Percentiles rank a stretch among this genome's conserved stretches.
Conservation (phyloP, 2,797 vertebrate species). For the Paguma larvata region DNA sequence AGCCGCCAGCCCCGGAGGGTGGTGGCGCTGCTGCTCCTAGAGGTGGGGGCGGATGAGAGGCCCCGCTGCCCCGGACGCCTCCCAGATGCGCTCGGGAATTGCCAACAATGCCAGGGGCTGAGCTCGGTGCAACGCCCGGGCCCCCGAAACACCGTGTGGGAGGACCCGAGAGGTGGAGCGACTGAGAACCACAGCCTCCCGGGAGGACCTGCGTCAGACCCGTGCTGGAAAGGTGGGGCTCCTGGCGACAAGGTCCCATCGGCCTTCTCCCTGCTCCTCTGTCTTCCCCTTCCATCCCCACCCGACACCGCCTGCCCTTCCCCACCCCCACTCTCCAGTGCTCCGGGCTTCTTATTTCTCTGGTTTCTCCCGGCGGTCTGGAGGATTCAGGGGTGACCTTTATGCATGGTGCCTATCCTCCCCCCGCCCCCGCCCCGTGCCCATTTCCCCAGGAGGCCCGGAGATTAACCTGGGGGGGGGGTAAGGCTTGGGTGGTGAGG, state of each 20-base stretch:
- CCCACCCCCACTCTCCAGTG: neutral
- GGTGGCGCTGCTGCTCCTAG: conserved; percentile 70
- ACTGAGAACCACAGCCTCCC: neutral
- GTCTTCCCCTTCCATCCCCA: neutral
- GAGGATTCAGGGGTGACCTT: neutral
- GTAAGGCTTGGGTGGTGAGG: neutral
- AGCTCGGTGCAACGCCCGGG: neutral
- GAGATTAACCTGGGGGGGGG: too few species aligned
- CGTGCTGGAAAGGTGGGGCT: neutral
- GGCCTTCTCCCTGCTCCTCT: neutral
- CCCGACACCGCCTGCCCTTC: neutral
- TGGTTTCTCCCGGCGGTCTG: fast-evolving
- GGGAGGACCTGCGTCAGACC: neutral
- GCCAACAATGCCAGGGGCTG: neutral
- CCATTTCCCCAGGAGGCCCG: neutral
- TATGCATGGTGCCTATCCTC: neutral
- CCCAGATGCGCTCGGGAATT: neutral
- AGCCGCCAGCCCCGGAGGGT: neutral
- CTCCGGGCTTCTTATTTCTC: neutral
- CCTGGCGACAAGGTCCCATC: neutral
- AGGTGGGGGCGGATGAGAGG: conserved; percentile 69
- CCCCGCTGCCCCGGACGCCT: neutral
- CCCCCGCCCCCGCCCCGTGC: too few species aligned
- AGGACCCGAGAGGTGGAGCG: neutral
- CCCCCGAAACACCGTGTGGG: neutral